These are phyloP conservation scores for Cercocebus atys DNA, from an alignment of 2,113 vertebrate genomes.

Conservation along the genomic window DNA sequence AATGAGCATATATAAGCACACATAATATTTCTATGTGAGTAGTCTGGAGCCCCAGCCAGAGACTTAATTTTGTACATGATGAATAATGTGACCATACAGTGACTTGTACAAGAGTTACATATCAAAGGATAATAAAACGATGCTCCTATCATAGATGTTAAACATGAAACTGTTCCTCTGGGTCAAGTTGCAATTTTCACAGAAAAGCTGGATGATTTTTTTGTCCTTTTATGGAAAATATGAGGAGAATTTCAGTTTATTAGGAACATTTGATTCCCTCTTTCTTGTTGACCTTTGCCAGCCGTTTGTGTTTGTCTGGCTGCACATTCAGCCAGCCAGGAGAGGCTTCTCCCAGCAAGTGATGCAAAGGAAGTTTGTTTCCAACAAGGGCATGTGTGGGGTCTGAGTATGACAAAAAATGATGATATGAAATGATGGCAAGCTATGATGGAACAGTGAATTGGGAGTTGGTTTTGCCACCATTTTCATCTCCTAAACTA, in stretches of 20 bases:
- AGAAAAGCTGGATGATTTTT: background rate
- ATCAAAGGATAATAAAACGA: background rate
- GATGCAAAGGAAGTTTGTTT: background rate
- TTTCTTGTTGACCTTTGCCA: background rate
- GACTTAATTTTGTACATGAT: constrained; percentile 39
- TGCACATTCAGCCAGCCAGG: background rate
- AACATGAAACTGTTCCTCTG: background rate
- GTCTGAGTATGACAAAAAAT: background rate
- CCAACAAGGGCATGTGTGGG: background rate
- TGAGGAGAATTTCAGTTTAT: constrained; percentile 16
- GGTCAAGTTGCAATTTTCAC: constrained; percentile 33
- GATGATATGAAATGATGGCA: background rate
- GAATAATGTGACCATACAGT: background rate
- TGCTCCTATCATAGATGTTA: background rate
- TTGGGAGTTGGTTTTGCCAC: background rate
- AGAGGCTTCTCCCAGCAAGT: background rate
- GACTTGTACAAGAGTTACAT: background rate
- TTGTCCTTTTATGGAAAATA: background rate
- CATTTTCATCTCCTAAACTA: background rate
- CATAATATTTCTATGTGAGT: constrained; percentile 16
- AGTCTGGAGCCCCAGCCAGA: background rate
- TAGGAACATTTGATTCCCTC: background rate
- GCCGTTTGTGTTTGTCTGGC: background rate
- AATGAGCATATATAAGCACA: background rate
- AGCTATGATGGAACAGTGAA: background rate